These are phyloP conservation scores for Drosophila littoralis DNA, from an alignment of 1,140 invertebrate species.

Conservation along the genomic window DNA sequence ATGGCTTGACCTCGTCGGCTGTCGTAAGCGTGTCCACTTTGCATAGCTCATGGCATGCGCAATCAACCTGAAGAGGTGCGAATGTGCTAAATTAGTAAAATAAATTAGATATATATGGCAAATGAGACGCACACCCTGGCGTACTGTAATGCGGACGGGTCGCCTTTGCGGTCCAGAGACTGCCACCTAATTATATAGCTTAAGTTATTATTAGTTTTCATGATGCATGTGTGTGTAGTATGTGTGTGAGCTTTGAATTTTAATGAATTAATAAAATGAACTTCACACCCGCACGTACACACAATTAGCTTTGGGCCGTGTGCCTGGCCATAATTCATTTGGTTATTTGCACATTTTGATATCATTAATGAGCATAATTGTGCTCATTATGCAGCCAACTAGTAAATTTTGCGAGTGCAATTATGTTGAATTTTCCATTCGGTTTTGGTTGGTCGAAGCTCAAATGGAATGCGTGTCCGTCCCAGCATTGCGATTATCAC, in stretches of 20 bases:
- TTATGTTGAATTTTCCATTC: constrained; percentile 20
- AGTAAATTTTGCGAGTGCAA: constrained; percentile 4
- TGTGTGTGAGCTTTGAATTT: constrained; percentile 69
- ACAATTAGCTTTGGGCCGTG: constrained; percentile 48
- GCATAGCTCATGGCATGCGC: constrained; percentile 50
- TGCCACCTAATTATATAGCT: constrained; percentile 69
- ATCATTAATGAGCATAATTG: constrained; percentile 77
- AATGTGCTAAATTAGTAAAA: constrained; percentile 78
- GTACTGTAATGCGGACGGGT: constrained; percentile 10
- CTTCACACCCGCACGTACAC: constrained; percentile 48
- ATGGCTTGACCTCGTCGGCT: constrained; percentile 34
- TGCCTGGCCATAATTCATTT: constrained; percentile 67
- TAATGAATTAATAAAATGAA: constrained; percentile 80
- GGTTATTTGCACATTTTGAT: constrained; percentile 75
- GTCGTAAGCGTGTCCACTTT: constrained; percentile 49
- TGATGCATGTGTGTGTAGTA: constrained; percentile 36
- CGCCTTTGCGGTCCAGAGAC: constrained; percentile 40
- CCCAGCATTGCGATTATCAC: not conserved
- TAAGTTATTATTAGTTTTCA: constrained; percentile 76
- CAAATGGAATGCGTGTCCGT: constrained; percentile 1
- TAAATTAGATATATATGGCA: constrained; percentile 70
- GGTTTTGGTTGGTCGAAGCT: not conserved
- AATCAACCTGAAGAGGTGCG: constrained; percentile 68
- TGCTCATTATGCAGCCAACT: constrained; percentile 23
- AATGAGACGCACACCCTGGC: constrained; percentile 30